Evolutionary conservation across 2,113 vertebrate species (phyloP), one percentile per base, ranked within the genome.

Genomic region (Nibea albiflora): DNA sequence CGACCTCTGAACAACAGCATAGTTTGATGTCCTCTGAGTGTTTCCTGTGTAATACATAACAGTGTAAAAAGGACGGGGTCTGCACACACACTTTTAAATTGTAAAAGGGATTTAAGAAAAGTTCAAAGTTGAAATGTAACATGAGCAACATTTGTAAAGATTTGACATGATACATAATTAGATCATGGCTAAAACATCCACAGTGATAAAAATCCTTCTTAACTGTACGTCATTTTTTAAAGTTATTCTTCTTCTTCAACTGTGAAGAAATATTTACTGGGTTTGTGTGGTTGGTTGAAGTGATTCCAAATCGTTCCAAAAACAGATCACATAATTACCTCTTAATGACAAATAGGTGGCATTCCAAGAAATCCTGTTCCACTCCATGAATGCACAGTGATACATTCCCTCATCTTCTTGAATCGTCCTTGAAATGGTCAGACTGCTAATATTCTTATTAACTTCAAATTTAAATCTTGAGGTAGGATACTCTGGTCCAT

Each of bases 381-480:
- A 35, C 7, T 35, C 35, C 35, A 35, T 35, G 35, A 35, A 35
- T 35, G 35, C 35, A 35, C 88, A 87, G 68, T 85, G 79, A 80
- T 89, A 85, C 63, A 85, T 74, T 16, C 78, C 88, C 49, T 89
- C 81, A 3, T 89, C 87, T 31, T 81, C 72, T 19, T 50, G 2
- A 3, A 11, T 16, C 1, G 74, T 72, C 11, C 16, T 66, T 12
- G 22, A 2, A 53, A 86, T 84, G 2, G 78, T 84, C 44, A 86
- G 28, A 1, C 22, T 79, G 46, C 6, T 28, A 1, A 47, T 12
- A 0, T 26, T 47, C 0, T 63, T 1, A 1, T 15, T 1, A 15
- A 3, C 1, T 1, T 7, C n/a, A 0, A 56, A 0, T 1, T 14
- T 0, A 0, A 77, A 15, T 83, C 76, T 49, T 14, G 69, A 4